These are phyloP conservation scores for Ennomos fuscantarius DNA, from an alignment of 2,888 invertebrate genomes.

Conservation along the genomic window DNA sequence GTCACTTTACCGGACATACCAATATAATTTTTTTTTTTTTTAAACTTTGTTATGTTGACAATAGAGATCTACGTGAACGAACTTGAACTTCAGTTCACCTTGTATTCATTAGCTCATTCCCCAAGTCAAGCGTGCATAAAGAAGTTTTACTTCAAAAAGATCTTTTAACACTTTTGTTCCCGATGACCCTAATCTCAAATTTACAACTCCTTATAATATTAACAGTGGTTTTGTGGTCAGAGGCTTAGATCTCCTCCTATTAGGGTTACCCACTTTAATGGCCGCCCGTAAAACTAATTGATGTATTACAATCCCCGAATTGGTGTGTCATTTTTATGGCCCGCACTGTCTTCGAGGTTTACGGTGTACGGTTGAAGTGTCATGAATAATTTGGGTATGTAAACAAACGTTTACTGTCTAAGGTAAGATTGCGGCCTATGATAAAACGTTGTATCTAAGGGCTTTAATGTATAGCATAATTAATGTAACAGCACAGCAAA, in stretches of 20 bases:
- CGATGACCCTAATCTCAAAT: slow-evolving; percentile 38
- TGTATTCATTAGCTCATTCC: too few relatives aligned
- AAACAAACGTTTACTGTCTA: slow-evolving; percentile 9
- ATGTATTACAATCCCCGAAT: slow-evolving; percentile 57
- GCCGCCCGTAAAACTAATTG: slow-evolving; percentile 67
- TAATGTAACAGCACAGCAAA: too few relatives aligned
- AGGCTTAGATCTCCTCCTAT: slow-evolving; percentile 42
- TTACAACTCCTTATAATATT: slow-evolving; percentile 47
- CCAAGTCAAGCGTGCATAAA: too few relatives aligned
- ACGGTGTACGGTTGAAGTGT: slow-evolving; percentile 14
- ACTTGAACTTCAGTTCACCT: too few relatives aligned
- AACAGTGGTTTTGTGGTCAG: slow-evolving; percentile 37
- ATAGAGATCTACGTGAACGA: too few relatives aligned
- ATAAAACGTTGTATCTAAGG: too few relatives aligned
- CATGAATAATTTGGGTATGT: slow-evolving; percentile 19
- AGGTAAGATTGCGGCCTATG: too few relatives aligned
- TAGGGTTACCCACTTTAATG: slow-evolving; percentile 56
- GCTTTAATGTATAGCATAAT: too few relatives aligned
- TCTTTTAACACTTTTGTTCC: slow-evolving; percentile 20
- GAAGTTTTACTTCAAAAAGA: too few relatives aligned
- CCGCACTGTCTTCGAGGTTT: slow-evolving; percentile 28
- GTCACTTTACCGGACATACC: too few relatives aligned
- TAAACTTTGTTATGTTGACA: too few relatives aligned
- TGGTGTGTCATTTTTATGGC: slow-evolving; percentile 55
- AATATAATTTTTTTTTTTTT: too few relatives aligned